phyloP scores from a whole-genome alignment of 2,888 invertebrate genomes.

The Trachelus troglodyta region DNA sequence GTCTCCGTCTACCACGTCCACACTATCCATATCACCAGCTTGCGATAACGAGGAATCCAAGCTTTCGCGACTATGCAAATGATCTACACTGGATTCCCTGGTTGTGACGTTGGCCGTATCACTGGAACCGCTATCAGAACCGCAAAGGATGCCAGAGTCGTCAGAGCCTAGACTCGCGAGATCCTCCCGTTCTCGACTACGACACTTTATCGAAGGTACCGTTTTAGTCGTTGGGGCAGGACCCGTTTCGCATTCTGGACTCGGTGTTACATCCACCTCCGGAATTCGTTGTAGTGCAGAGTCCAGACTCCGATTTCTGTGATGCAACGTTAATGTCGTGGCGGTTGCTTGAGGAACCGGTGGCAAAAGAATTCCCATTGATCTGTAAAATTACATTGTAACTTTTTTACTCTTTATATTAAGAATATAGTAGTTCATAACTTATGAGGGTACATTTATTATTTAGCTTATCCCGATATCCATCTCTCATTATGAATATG shows the following conservation, averaged over 20 bases:
- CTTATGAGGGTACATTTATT: not conserved
- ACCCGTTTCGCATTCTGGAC: constrained; percentile 71
- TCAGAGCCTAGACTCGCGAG: constrained; percentile 78
- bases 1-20: constrained; percentile 61
- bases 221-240: constrained; percentile 43
- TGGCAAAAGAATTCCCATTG: constrained; percentile 75
- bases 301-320: constrained; percentile 90
- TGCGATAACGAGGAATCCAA: constrained; percentile 77
- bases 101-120: constrained; percentile 64
- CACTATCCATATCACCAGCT: constrained; percentile 59
- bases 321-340: constrained; percentile 68
- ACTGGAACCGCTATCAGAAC: constrained; percentile 70
- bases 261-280: constrained; percentile 81
- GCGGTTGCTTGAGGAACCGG: constrained; percentile 71
- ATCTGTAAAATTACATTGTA: constrained; percentile 64
- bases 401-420: not conserved
- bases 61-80: constrained; percentile 77
- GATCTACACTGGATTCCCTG: constrained; percentile 68
- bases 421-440: not conserved
- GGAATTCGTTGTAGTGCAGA: constrained; percentile 91
- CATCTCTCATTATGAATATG: not conserved
- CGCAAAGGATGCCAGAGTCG: constrained; percentile 81
- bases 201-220: constrained; percentile 37
- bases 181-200: constrained; percentile 71
- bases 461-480: not conserved